Base-by-base conservation (phyloP, 2,888 invertebrate species). In the Buathra laborator region DNA sequence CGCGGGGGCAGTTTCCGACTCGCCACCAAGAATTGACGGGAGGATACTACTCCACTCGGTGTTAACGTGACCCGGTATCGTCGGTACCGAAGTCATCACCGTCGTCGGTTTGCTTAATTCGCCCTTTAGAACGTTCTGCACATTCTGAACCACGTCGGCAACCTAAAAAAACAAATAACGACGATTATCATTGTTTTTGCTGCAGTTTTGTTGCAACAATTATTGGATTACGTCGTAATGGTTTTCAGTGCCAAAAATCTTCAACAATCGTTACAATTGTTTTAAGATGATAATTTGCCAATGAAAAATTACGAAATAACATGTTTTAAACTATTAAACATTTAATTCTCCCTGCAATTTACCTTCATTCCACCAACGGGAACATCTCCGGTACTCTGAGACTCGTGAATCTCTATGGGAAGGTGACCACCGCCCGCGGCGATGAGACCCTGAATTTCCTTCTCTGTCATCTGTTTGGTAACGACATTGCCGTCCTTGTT, bases 401-500 rank as follows among this genome's bases (percentile, higher is more conserved):
- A 89, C 59, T 92, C 91, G 24, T 92, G 91, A 67, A 91, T 88
- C 24, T 92, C 92, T 24, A 89, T 87, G 0, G 92, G 94, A 90
- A 95, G 86, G 86, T 94, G 94, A 51, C 90, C 86, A 91, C 97
- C 97, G 0, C 97, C 97, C 48, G 96, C 97, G 0, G 98, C 98
- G 46, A 98, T 97, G 83, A 98, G 96, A 59, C 97, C 96, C 92
- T 97, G 97, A 86, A 98, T 98, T 94, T 98, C 97, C 90, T 97
- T 96, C 89, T 97, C 94, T 7, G 97, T 97, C 98, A 98, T 98
- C 46, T 97, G 95, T 83, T 97, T 95, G 90, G 97, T 97, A 0
- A 98, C 96, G 29, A 98, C 95, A 90, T 98, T 97, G 14, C 98
- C 98, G 79, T 96, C 96, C 90, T 97, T 97, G 90, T 98, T 97